Evolutionary conservation across 1,140 invertebrate species (phyloP).

Genomic region (Pteromalus puparum): DNA sequence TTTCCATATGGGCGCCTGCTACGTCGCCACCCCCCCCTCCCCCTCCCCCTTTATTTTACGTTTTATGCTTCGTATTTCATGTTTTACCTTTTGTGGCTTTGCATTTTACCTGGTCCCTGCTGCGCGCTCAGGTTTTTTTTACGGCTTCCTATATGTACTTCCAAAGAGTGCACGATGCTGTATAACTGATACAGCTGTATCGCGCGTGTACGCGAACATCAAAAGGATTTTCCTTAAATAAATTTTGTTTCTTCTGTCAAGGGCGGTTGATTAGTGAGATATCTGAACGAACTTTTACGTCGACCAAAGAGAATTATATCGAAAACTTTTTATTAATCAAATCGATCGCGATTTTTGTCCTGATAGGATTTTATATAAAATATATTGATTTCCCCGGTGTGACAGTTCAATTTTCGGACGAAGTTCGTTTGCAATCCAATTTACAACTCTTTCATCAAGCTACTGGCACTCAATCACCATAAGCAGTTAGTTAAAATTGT

Average conservation of each 20-base stretch:
- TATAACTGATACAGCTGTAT: neutral
- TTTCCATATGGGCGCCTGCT: neutral
- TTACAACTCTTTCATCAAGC: neutral
- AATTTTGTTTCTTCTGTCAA: neutral
- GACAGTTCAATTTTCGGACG: neutral
- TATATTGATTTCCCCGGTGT: neutral
- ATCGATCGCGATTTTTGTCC: neutral
- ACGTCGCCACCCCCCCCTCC: neutral
- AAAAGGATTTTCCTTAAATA: neutral
- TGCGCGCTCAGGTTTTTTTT: neutral
- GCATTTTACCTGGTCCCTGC: neutral
- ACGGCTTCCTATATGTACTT: neutral
- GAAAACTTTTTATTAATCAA: neutral
- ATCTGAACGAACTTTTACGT: neutral
- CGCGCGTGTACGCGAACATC: neutral
- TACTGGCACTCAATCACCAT: neutral
- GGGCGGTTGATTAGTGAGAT: neutral
- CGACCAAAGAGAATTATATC: neutral
- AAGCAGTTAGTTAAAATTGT: neutral
- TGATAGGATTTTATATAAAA: too few species aligned
- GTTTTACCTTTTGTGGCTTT: slow-evolving; percentile 7
- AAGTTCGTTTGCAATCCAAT: neutral
- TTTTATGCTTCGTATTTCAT: slow-evolving; percentile 6
- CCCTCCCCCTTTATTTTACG: neutral
- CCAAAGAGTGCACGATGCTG: neutral